These are phyloP conservation scores for Entomobrya multifasciata DNA, from an alignment of 2,888 invertebrate genomes.

Conservation along the genomic window DNA sequence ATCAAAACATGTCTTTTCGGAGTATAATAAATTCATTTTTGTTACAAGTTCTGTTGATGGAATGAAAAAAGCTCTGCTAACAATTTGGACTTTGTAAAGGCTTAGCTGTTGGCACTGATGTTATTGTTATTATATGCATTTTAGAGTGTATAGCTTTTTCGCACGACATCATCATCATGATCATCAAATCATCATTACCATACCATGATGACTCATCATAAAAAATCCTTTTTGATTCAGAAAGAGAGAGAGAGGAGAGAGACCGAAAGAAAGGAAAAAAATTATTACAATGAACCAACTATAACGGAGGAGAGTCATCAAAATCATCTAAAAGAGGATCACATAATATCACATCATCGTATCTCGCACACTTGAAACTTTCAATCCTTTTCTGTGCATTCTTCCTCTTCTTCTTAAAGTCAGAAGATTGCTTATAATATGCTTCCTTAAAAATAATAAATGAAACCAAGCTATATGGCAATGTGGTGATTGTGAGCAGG, in stretches of 20 bases:
- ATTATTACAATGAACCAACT: conserved; percentile 43
- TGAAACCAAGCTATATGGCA: not conserved
- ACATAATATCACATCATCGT: conserved; percentile 35
- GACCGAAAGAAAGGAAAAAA: conserved; percentile 20
- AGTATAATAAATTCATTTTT: conserved; percentile 23
- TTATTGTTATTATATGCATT: conserved; percentile 33
- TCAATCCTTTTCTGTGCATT: conserved; percentile 41
- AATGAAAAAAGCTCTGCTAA: conserved; percentile 7
- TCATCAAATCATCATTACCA: conserved; percentile 45
- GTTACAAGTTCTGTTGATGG: conserved; percentile 24
- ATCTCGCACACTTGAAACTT: conserved; percentile 42
- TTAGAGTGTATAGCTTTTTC: conserved; percentile 51
- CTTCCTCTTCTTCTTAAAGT: not conserved
- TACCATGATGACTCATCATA: conserved; percentile 61
- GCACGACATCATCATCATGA: conserved; percentile 64
- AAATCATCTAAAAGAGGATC: conserved; percentile 20
- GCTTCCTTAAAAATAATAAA: not conserved
- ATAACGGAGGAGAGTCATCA: conserved; percentile 27
- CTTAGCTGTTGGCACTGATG: conserved; percentile 20
- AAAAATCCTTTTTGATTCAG: conserved; percentile 33
- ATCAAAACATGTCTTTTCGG: conserved; percentile 38
- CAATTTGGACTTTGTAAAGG: conserved; percentile 32
- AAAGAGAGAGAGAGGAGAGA: not conserved
- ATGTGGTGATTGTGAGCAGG: not conserved
- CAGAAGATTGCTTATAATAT: conserved; percentile 22